Conservation (phyloP, 2,888 invertebrate genomes). For the Chloroclystis v-ata region DNA sequence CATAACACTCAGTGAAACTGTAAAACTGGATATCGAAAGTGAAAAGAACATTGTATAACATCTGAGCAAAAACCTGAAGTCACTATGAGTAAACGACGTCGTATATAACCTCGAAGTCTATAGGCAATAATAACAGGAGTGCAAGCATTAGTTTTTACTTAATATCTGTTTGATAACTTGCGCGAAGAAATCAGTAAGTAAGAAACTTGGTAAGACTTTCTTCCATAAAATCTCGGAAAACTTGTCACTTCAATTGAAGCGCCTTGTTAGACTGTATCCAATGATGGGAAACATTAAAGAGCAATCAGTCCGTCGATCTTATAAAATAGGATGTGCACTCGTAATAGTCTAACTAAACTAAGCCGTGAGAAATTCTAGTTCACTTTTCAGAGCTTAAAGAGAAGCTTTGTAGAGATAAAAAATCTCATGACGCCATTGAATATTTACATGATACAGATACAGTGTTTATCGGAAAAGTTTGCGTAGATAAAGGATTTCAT, state of each 20-base stretch:
- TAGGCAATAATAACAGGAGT: conserved; percentile 21
- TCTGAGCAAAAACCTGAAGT: conserved; percentile 35
- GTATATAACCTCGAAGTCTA: conserved; percentile 27
- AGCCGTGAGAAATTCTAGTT: conserved; percentile 45
- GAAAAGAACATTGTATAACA: conserved; percentile 33
- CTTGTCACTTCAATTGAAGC: conserved; percentile 30
- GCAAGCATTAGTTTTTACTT: conserved; percentile 31
- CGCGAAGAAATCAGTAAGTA: conserved; percentile 17
- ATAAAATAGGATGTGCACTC: too few relatives aligned
- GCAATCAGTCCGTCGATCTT: neutral
- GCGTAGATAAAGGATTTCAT: too few relatives aligned
- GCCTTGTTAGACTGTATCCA: neutral
- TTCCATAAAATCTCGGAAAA: conserved; percentile 10
- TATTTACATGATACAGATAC: too few relatives aligned
- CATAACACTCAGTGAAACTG: conserved; percentile 29
- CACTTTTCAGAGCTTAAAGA: neutral
- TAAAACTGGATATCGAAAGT: conserved; percentile 42
- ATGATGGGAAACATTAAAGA: neutral
- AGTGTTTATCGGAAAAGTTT: too few relatives aligned
- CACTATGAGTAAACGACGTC: conserved; percentile 32
- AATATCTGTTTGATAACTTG: conserved; percentile 39
- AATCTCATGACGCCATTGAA: too few relatives aligned
- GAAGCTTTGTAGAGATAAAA: neutral
- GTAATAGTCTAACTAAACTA: too few relatives aligned
- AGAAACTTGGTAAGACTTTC: conserved; percentile 12